phyloP scores from a whole-genome alignment of 2,797 vertebrate species.

The Catharus ustulatus region DNA sequence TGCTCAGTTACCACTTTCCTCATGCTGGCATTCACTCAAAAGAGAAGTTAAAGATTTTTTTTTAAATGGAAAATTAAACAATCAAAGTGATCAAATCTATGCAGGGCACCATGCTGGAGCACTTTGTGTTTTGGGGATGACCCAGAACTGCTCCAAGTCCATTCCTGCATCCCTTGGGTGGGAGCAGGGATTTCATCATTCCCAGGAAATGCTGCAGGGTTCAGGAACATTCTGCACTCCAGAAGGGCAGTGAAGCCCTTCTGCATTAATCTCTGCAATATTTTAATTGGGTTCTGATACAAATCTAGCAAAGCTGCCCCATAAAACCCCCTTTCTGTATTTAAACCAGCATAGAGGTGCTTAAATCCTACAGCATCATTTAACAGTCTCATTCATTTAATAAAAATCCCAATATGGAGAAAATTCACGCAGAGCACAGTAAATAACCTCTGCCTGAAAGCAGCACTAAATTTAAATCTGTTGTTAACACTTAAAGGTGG shows the following conservation, averaged over 20 bases:
- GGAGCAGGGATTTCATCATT: neutral
- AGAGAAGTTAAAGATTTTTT: neutral
- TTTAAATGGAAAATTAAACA: neutral
- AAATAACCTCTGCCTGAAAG: neutral
- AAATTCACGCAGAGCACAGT: neutral
- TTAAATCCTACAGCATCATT: neutral
- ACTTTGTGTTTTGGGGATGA: rapidly evolving
- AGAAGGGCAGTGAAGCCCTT: neutral
- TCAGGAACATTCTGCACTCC: neutral
- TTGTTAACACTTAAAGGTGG: neutral
- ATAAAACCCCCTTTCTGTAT: rapidly evolving
- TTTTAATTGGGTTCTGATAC: neutral
- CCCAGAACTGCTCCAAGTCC: rapidly evolving
- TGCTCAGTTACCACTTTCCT: neutral
- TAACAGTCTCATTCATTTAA: neutral
- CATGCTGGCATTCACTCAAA: neutral
- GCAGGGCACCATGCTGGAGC: neutral
- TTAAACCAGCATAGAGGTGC: neutral
- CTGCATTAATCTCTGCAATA: rapidly evolving
- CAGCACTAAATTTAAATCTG: neutral
- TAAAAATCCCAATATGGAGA: neutral
- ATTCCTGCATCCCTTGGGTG: neutral
- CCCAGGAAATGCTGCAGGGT: neutral
- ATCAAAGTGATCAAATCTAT: neutral
- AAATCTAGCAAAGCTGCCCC: neutral